A percentile compares a stretch with the other conserved stretches of the same genome.
These are phyloP conservation scores for Pasiphila rectangulata DNA, from an alignment of 2,888 invertebrate species.

Conservation along the genomic window DNA sequence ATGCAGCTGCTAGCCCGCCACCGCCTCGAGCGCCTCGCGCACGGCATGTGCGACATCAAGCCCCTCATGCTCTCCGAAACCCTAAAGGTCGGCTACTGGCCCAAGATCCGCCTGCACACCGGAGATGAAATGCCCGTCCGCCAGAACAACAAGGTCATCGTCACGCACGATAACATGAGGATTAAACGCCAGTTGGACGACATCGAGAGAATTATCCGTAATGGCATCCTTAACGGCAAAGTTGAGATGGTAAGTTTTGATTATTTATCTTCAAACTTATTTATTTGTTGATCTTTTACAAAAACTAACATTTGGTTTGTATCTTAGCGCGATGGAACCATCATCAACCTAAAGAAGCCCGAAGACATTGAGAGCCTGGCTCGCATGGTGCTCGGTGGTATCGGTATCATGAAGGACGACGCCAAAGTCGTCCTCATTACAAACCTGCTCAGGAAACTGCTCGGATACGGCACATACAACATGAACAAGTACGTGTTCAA, in stretches of 20 bases:
- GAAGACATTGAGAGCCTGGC: slow-evolving; percentile 85
- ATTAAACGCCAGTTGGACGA: slow-evolving; percentile 57
- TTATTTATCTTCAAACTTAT: background rate
- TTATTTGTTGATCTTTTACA: background rate
- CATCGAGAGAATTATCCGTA: slow-evolving; percentile 76
- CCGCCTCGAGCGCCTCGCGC: slow-evolving; percentile 72
- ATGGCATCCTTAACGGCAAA: slow-evolving; percentile 65
- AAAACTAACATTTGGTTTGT: slow-evolving; percentile 9
- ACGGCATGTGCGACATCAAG: slow-evolving; percentile 73
- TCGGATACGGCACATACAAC: slow-evolving; percentile 64
- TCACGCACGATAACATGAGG: slow-evolving; percentile 53
- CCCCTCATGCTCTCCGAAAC: slow-evolving; percentile 68
- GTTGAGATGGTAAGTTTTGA: slow-evolving; percentile 58
- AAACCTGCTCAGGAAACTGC: slow-evolving; percentile 58
- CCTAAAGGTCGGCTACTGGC: slow-evolving; percentile 79
- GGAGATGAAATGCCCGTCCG: slow-evolving; percentile 81
- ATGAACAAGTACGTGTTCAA: slow-evolving; percentile 56
- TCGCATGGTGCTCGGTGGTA: slow-evolving; percentile 83
- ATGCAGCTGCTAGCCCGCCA: slow-evolving; percentile 84
- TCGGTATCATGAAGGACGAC: slow-evolving; percentile 78
- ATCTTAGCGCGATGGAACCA: slow-evolving; percentile 77
- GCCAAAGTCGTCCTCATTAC: slow-evolving; percentile 72
- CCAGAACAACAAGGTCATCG: slow-evolving; percentile 58
- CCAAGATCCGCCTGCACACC: slow-evolving; percentile 78
- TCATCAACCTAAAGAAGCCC: slow-evolving; percentile 82